Conservation (phyloP, 2,113 vertebrate genomes). For the Paralichthys olivaceus region DNA sequence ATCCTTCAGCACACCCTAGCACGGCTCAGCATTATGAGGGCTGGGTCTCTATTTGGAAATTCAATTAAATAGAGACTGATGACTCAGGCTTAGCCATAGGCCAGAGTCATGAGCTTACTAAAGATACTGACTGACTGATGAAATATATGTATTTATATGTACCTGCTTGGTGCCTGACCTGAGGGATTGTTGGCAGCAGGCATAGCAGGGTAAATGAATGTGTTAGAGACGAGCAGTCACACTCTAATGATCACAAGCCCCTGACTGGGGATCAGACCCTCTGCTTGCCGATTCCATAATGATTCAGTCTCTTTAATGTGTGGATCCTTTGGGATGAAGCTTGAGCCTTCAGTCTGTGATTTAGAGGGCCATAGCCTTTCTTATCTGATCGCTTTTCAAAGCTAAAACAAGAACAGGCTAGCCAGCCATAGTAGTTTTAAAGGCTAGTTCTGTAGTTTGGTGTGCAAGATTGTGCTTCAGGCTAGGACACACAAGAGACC, state of each 20-base stretch:
- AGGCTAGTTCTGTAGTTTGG: slow-evolving; percentile 47
- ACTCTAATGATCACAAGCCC: slow-evolving; percentile 61
- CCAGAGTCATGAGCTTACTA: slow-evolving; percentile 37
- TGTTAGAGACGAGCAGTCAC: slow-evolving; percentile 49
- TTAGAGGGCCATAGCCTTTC: slow-evolving; percentile 58
- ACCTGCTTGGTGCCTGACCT: slow-evolving; percentile 41
- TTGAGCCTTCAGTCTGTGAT: slow-evolving; percentile 67
- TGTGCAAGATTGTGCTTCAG: slow-evolving; percentile 55
- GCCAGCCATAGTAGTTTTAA: slow-evolving; percentile 66
- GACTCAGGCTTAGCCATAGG: slow-evolving; percentile 40
- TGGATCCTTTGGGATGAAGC: slow-evolving; percentile 57
- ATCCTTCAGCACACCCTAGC: slow-evolving; percentile 51
- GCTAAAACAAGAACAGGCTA: slow-evolving; percentile 58
- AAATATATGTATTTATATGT: slow-evolving; percentile 28
- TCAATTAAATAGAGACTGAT: slow-evolving; percentile 60
- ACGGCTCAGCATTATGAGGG: slow-evolving; percentile 36
- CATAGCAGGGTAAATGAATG: slow-evolving; percentile 37
- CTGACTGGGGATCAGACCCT: slow-evolving; percentile 53
- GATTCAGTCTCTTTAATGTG: slow-evolving; percentile 69
- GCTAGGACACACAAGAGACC: slow-evolving; percentile 48
- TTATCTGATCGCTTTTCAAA: slow-evolving; percentile 74
- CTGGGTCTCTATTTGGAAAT: slow-evolving; percentile 57
- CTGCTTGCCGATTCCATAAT: slow-evolving; percentile 62
- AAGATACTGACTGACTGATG: slow-evolving; percentile 48
- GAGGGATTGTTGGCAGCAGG: slow-evolving; percentile 51